Conservation (phyloP, 2,797 vertebrate genomes). For the Premnoplex brunnescens region DNA sequence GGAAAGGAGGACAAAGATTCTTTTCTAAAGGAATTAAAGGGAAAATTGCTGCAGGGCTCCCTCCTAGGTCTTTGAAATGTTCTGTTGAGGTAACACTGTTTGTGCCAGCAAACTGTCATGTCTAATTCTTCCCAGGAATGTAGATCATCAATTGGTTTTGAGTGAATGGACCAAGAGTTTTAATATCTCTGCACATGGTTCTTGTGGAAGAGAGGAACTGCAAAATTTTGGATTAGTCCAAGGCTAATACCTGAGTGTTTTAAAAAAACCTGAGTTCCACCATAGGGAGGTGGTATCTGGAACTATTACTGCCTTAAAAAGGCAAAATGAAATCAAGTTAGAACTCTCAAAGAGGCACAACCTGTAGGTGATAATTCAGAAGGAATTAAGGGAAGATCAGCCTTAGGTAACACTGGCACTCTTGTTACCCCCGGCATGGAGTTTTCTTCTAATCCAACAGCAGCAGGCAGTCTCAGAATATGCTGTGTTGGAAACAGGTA, state of each 20-base stretch:
- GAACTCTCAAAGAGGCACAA: neutral
- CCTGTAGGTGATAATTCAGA: neutral
- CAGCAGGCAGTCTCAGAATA: neutral
- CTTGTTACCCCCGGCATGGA: neutral
- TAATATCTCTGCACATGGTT: fast-evolving
- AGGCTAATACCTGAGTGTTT: neutral
- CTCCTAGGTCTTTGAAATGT: neutral
- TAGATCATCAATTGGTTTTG: neutral
- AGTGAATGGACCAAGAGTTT: neutral
- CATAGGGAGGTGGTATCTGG: neutral
- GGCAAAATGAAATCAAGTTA: neutral
- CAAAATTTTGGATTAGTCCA: neutral
- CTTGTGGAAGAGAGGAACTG: neutral
- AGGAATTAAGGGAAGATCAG: neutral
- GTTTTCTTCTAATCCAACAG: neutral
- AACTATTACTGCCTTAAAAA: neutral
- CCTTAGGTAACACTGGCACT: neutral
- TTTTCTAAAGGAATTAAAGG: neutral
- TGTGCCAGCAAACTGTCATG: neutral
- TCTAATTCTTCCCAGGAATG: neutral
- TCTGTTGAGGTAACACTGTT: neutral
- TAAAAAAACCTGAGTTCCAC: neutral
- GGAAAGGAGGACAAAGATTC: neutral
- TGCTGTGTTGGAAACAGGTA: neutral
- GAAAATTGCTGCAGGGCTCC: neutral